Evolutionary conservation across 2,888 invertebrate species (phyloP).

Genomic region (Acanthosepion pharaonis): DNA sequence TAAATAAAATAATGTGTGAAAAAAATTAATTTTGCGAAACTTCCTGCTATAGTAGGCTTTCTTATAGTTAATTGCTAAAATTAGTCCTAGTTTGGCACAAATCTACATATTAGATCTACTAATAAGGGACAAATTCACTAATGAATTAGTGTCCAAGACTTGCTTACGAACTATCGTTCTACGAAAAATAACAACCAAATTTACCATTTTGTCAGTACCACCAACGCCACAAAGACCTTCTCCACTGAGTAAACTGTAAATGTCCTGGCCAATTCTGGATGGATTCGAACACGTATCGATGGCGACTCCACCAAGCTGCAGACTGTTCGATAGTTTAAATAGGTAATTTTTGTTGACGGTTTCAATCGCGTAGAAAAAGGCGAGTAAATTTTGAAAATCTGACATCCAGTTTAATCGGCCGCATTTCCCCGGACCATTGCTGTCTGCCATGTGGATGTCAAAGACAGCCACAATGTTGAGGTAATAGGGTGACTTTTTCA

Average conservation of each 20-base stretch:
- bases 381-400: conserved; percentile 73
- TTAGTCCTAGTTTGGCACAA: no score
- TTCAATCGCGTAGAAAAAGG: conserved; percentile 74
- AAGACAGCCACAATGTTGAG: conserved; percentile 74
- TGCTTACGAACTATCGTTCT: no score
- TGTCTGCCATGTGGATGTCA: conserved; percentile 72
- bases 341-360: conserved; percentile 70
- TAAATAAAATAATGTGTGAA: no score
- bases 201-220: conserved; percentile 37
- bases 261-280: conserved; percentile 70
- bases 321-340: conserved; percentile 57
- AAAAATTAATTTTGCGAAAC: no score
- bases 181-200: neutral
- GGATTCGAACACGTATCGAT: conserved; percentile 73
- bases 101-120: no score
- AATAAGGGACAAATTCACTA: no score
- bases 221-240: conserved; percentile 69
- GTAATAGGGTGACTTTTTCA: conserved; percentile 59
- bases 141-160: no score
- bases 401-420: conserved; percentile 69
- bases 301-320: conserved; percentile 71
- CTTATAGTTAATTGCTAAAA: no score
- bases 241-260: conserved; percentile 73
- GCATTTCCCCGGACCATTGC: conserved; percentile 70
- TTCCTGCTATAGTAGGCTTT: no score